Evolutionary conservation across 2,888 invertebrate genomes (phyloP), one percentile per base, ranked within the genome.

Genomic region (Chesias legatella): DNA sequence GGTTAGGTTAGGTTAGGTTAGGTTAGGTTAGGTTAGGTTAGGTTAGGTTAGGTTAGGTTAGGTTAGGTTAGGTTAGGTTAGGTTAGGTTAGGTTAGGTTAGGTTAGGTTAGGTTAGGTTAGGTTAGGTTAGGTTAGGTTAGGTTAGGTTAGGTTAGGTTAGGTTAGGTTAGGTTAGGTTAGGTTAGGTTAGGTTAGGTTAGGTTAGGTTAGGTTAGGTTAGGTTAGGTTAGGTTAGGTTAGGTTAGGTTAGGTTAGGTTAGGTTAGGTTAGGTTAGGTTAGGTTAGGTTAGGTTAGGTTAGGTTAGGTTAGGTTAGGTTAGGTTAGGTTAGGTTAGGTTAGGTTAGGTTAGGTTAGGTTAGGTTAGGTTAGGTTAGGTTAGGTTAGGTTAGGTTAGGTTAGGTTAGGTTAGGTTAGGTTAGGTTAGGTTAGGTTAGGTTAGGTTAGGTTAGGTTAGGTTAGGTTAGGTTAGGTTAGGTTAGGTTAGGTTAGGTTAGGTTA

Each of bases 391-490:
- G 38, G 40, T 37, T 37, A 35, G 37, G 40, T 35, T 35, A 33
- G 37, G 37, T 43, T 40, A 33, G 40, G 41, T 40, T 40, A 33
- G 37, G 40, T 39, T 33, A 39, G 38, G 38, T 38, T 38, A 38
- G 38, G 36, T 37, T 41, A 37, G 36, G 45, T 36, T 41, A 26
- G 36, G 46, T 35, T 41, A 41, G 41, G 49, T 47, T 49, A 47
- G 49, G 47, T 48, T 45, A 50, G 53, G 45, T 40, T 40, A 40
- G 46, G 46, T 42, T 42, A 42, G 46, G 46, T 42, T 42, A 37
- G 48, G 53, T 49, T 48, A 48, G 48, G 46, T 45, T 48, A 47
- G 48, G 33, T 33, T 33, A 40, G 13, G 35, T 43, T 17, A 29
- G 17, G 9, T 22, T 20, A 17, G 27, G 7, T 10, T 17, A 25